phyloP scores from a whole-genome alignment of 92 coral and sea anemone species.

The Paragorgia papillata region DNA sequence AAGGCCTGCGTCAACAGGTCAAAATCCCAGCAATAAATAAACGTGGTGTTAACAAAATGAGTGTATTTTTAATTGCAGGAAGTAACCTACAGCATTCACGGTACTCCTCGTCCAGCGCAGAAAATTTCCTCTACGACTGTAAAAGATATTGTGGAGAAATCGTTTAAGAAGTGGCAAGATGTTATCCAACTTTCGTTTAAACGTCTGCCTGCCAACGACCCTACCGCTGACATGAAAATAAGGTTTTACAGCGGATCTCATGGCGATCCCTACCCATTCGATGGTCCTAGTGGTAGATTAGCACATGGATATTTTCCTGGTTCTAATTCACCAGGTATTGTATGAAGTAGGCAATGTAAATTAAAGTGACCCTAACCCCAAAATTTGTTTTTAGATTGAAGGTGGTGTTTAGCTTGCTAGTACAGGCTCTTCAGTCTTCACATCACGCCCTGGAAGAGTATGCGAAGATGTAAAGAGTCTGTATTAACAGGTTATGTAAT shows the following conservation, averaged over 20 bases:
- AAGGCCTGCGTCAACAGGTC: no score
- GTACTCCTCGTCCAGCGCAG: not conserved
- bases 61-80: not conserved
- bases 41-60: no score
- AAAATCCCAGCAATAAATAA: no score
- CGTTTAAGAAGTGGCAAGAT: constrained; percentile 38
- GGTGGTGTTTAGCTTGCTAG: no score
- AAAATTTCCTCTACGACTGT: constrained; percentile 2
- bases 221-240: constrained; percentile 18
- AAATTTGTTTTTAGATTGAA: no score
- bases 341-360: no score
- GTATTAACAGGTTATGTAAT: no score
- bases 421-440: no score
- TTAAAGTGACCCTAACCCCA: no score
- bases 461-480: no score
- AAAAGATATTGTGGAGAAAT: not conserved
- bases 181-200: constrained; percentile 11
- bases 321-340: constrained; percentile 15
- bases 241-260: constrained; percentile 13
- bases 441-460: no score
- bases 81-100: constrained; percentile 27
- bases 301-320: constrained; percentile 39
- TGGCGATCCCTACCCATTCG: constrained; percentile 27
- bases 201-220: constrained; percentile 4
- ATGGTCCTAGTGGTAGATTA: constrained; percentile 13